Base-by-base conservation (phyloP, 2,113 vertebrate species). In the Mohoua ochrocephala region DNA sequence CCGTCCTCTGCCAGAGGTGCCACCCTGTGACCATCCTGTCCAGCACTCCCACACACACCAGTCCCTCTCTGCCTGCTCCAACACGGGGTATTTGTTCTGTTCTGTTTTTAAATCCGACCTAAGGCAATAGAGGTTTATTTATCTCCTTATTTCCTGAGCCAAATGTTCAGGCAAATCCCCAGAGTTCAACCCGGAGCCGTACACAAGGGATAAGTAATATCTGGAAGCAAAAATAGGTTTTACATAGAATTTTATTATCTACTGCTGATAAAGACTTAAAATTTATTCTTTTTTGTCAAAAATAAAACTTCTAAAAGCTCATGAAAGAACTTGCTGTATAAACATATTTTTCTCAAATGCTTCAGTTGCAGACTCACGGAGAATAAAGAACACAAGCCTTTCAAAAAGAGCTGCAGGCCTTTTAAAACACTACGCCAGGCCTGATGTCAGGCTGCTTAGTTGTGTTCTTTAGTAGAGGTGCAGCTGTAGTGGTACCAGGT, bases 11-110 rank as follows among this genome's bases (percentile, higher is more conserved):
- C 41, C 57, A n/a, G 2, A 59, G 26, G 15, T 28, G 52, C 71
- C 31, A 14, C 3, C 33, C 47, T 13, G 37, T 7, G 15, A 13
- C 24, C 13, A 31, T 14, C 24, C 47, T 35, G 18, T 12, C 37
- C 57, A 41, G n/a, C 28, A 8, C 23, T 6, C 27, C 4, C 4
- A 24, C 3, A 4, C 39, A 6, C 9, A 6, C 23, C 37, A 23
- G 26, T 23, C 26, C 8, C 21, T 21, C 28, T 35, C 41, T 28
- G 56, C n/a, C 39, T 41, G 13, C 18, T 50, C 64, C 24, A 78
- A 0, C 28, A 11, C 23, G 11, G 22, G 31, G 5, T 13, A 0
- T 45, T 54, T 24, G 7, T 15, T 69, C 33, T 27, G 16, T 4
- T 80, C 37, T 4, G 14, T 2, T 52, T 39, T 31, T 6, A 37